Evolutionary conservation across 1,140 invertebrate species (phyloP).

Genomic region (Rhyacophila brunnea): DNA sequence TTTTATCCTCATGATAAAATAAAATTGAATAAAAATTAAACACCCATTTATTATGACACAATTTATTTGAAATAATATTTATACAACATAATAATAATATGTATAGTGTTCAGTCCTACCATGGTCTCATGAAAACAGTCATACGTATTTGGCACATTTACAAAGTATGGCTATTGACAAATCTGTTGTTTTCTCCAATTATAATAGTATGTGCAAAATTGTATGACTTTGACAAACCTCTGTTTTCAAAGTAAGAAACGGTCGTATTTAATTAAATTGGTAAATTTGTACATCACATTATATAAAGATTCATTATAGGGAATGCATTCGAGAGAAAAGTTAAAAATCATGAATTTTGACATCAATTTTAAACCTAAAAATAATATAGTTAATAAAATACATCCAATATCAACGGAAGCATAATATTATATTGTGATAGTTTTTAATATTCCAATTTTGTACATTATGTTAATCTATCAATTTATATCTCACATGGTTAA

Average conservation of each 20-base stretch:
- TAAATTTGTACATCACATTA: constrained; percentile 13
- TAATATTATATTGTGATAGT: constrained; percentile 29
- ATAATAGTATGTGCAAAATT: too few relatives aligned
- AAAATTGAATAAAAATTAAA: too few relatives aligned
- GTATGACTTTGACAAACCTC: too few relatives aligned
- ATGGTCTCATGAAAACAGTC: constrained; percentile 44
- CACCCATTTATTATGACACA: constrained; percentile 35
- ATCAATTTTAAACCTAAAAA: not conserved
- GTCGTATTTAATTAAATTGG: not conserved
- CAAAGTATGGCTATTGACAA: constrained; percentile 45
- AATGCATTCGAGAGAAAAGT: too few relatives aligned
- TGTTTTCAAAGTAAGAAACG: not conserved
- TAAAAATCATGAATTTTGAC: not conserved
- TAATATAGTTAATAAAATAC: not conserved
- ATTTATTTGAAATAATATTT: constrained; percentile 35
- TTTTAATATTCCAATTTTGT: constrained; percentile 18
- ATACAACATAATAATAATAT: constrained; percentile 39
- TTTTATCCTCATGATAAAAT: too few relatives aligned
- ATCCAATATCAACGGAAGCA: constrained; percentile 26
- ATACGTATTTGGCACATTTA: constrained; percentile 55
- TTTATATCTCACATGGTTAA: constrained; percentile 15
- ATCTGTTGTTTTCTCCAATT: too few relatives aligned
- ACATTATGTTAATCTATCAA: not conserved
- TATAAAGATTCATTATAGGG: too few relatives aligned
- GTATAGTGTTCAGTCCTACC: constrained; percentile 51